Base-by-base conservation (phyloP, 1,140 invertebrate genomes). In the Delia radicum region DNA sequence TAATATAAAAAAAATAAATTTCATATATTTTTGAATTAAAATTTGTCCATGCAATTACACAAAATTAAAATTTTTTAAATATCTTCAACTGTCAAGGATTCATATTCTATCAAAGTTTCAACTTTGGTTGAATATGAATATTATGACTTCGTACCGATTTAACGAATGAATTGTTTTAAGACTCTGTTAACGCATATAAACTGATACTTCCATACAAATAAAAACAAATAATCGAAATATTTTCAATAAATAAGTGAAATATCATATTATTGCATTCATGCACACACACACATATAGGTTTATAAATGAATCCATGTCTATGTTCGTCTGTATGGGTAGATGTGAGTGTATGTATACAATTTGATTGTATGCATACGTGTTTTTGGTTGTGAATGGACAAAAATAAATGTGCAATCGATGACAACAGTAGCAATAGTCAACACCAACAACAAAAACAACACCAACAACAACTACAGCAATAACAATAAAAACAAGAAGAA, bases 391-490 rank as follows among this genome's bases (percentile, higher is more conserved):
- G 31, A 6, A 42, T 75, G 74, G 18, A 26, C 62, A 21, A 31
- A 71, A 71, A 26, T 65, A 75, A 75, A 75, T 75, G 74, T 71
- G 28, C 74, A 75, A 75, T 37, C 67, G 63, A n/a, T 29, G 67
- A 55, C 74, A 75, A 62, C 27, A 71, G 28, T 12, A 24, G 10
- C 46, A 27, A 31, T n/a, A 69, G 13, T n/a, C n/a, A n/a, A n/a
- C n/a, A n/a, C n/a, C n/a, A 48, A 0, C 33, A 75, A 55, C 63
- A 28, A 67, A 7, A 75, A 48, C 46, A 69, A 5, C 42, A 10
- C 5, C 55, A 73, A 18, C 73, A 62, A 31, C n/a, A n/a, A 18
- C 15, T 12, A 28, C 31, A 65, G 27, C 65, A 67, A 46, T 62
- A 75, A 63, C 31, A 31, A 7, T 37, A 75, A 67, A 27, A 42